Conservation (phyloP, 2,797 vertebrate species). For the Scarus forsteni region DNA sequence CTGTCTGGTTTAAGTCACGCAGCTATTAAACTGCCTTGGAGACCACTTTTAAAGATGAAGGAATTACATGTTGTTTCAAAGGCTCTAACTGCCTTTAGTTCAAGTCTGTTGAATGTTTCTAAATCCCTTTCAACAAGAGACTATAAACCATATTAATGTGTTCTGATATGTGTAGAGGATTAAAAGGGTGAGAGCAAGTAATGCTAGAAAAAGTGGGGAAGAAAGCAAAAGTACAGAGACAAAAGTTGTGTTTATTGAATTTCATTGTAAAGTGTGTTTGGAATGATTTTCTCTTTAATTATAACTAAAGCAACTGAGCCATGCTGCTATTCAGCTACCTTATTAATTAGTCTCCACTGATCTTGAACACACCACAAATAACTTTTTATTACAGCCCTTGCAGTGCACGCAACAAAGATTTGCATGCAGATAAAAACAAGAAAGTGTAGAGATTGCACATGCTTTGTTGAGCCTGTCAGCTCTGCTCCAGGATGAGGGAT, state of each 20-base stretch:
- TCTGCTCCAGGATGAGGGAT: conserved; percentile 40
- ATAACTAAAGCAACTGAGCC: conserved; percentile 16
- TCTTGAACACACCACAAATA: conserved; percentile 18
- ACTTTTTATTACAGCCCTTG: conserved; percentile 33
- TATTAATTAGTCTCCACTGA: conserved; percentile 36
- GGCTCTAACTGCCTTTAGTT: not conserved
- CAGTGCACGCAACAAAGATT: conserved; percentile 9
- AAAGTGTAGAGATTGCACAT: conserved; percentile 21
- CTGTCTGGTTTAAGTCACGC: too few relatives aligned
- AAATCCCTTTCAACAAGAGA: not conserved
- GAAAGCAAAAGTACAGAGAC: not conserved
- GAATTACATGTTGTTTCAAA: not conserved
- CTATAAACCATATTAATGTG: not conserved
- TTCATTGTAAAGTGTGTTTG: not conserved
- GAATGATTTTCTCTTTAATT: conserved; percentile 6
- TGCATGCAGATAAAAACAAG: conserved; percentile 24
- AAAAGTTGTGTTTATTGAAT: not conserved
- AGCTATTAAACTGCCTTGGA: too few relatives aligned
- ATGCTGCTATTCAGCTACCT: conserved; percentile 23
- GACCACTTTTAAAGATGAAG: too few relatives aligned
- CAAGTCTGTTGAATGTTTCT: not conserved
- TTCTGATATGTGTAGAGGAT: not conserved
- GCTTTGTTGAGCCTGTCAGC: conserved; percentile 47
- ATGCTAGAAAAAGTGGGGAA: not conserved
- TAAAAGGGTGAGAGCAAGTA: not conserved